Evolutionary conservation across 2,888 invertebrate genomes (phyloP).

Genomic region (Melipona bicolor): DNA sequence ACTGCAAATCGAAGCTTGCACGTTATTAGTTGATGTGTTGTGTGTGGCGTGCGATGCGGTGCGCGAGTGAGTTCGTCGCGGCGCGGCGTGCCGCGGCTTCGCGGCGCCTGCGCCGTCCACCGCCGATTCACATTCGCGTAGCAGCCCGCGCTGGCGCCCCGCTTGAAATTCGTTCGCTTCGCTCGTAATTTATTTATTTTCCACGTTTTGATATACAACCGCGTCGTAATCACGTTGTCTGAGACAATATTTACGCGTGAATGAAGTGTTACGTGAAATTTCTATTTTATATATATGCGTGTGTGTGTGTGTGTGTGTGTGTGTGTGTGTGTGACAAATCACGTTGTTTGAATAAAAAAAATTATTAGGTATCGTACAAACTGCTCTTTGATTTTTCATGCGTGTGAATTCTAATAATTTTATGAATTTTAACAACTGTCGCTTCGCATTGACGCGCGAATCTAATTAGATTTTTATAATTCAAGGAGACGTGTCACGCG

Average conservation of each 20-base stretch:
- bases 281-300: no score
- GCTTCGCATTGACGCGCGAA: background rate
- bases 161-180: background rate
- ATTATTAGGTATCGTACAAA: no score
- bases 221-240: no score
- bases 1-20: slow-evolving; percentile 71
- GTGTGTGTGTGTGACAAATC: no score
- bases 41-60: slow-evolving; percentile 83
- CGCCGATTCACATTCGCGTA: slow-evolving; percentile 38
- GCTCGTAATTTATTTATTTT: background rate
- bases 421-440: background rate
- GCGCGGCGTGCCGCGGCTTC: slow-evolving; percentile 81
- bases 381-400: background rate
- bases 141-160: slow-evolving; percentile 28
- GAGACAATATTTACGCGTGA: no score
- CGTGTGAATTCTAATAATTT: no score
- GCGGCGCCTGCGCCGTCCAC: slow-evolving; percentile 79
- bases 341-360: background rate
- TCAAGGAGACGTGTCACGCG: no score
- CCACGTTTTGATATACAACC: background rate
- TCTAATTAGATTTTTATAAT: background rate
- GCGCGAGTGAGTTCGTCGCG: slow-evolving; percentile 83
- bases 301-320: no score
- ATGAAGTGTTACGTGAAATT: no score
- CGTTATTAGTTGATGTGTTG: slow-evolving; percentile 77